phyloP scores from a whole-genome alignment of 2,888 invertebrate genomes.

The Acrobasis consociella region DNA sequence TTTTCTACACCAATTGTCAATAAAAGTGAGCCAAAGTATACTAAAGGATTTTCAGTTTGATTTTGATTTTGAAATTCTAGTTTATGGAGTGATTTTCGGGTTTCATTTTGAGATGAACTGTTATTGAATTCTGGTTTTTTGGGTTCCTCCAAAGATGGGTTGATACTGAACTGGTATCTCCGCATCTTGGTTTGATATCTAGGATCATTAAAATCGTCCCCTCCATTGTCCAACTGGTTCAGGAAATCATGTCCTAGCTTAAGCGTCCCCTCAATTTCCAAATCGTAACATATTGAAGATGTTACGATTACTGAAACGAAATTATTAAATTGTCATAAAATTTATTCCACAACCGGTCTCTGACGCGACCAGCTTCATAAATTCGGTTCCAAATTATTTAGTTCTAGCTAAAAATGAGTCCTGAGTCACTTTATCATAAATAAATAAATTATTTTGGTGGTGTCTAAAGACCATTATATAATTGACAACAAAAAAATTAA shows the following conservation, averaged over 20 bases:
- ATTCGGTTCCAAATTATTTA: too few relatives aligned
- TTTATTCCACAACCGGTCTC: not conserved
- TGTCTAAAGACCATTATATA: too few relatives aligned
- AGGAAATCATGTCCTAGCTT: not conserved
- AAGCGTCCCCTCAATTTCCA: slow-evolving; percentile 4
- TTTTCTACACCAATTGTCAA: not conserved
- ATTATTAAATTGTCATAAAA: not conserved
- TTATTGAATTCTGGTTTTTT: not conserved
- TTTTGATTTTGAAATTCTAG: not conserved
- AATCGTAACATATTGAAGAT: slow-evolving; percentile 3
- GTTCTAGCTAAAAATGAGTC: too few relatives aligned
- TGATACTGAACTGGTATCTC: not conserved
- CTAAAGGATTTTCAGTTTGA: not conserved
- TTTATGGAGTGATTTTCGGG: not conserved
- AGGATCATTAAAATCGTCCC: not conserved
- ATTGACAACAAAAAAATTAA: too few relatives aligned
- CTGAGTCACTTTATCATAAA: too few relatives aligned
- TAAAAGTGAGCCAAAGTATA: not conserved
- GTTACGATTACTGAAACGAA: not conserved
- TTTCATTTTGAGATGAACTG: not conserved
- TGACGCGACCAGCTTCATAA: too few relatives aligned
- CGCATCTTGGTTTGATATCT: not conserved
- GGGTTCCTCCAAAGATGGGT: not conserved
- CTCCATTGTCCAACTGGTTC: not conserved
- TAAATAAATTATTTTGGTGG: too few relatives aligned